Evolutionary conservation across 2,797 vertebrate species (phyloP).

Genomic region (Lepidocolaptes lacrymiger): DNA sequence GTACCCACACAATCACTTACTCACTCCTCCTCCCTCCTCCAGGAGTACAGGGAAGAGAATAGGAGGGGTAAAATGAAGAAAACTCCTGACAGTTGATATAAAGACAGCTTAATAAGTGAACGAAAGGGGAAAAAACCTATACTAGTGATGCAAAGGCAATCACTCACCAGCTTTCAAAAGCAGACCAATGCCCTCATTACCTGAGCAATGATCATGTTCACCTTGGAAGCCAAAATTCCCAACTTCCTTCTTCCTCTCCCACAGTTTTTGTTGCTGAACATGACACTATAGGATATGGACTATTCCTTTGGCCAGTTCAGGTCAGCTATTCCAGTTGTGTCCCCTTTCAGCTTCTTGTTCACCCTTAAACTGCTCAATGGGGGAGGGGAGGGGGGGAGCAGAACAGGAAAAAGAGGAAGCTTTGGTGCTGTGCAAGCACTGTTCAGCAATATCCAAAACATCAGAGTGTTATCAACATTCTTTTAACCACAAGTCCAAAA

Average conservation of each 20-base stretch:
- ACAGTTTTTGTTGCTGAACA: background rate
- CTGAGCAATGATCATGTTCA: background rate
- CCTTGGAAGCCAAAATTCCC: background rate
- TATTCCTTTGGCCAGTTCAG: background rate
- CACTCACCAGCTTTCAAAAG: background rate
- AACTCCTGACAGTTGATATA: background rate
- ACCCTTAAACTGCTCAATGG: background rate
- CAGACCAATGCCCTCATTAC: background rate
- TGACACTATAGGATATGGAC: background rate
- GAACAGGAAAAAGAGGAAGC: background rate
- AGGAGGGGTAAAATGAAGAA: background rate
- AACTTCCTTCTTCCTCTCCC: background rate
- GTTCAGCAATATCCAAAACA: background rate
- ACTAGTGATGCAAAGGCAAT: background rate
- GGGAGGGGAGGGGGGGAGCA: background rate
- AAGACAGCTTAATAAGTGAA: background rate
- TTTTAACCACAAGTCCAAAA: background rate
- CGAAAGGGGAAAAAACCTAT: background rate
- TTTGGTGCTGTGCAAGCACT: background rate
- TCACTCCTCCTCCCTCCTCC: background rate
- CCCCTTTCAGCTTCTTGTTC: background rate
- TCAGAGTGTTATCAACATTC: accelerated
- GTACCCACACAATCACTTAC: background rate
- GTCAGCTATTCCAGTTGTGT: background rate
- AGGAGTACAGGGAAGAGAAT: background rate